Base-by-base conservation (phyloP, 2,113 vertebrate species). In the Marmota flaviventris region DNA sequence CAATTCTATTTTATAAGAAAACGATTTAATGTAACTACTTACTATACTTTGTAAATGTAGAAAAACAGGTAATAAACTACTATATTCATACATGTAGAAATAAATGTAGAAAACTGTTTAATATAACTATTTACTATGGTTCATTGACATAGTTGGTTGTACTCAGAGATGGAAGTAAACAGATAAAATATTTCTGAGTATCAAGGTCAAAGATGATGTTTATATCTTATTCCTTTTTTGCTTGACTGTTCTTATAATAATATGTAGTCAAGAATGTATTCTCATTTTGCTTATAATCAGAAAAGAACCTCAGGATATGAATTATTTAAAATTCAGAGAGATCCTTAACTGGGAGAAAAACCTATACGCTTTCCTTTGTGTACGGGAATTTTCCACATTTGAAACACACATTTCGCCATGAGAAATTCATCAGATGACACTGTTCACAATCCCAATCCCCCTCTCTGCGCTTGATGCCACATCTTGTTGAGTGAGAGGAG, bases 381-480 rank as follows among this genome's bases (percentile, higher is more conserved):
- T 6, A 0, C 7, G 0, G 17, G n/a, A 5, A 42, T 1, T 82
- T 70, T 58, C 79, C n/a, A 67, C 94, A 92, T 34, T 51, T 85
- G 84, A 85, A 97, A 48, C 88, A 97, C 22, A 20, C n/a, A 24
- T 42, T 94, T 77, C 22, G 0, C 94, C 97, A 95, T 5, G 69
- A 89, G 37, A 89, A 96, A 89, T 94, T 95, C 51, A 89, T 27
- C 4, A 2, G 24, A 24, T 14, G 27, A 82, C 94, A 95, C 25
- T 2, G 0, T 42, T 37, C 67, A 42, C 88, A 95, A 2, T 73
- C 5, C 91, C 84, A 97, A 7, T 95, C 75, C 4, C 79, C 13
- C 0, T 1, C 2, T 77, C 20, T 89, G 18, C 0, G 0, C 70
- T 2, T 34, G 29, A 42, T 3, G 12, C 0, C 27, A 42, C 0